A percentile compares a stretch with the other conserved stretches of the same genome.
These are phyloP conservation scores for Heliconius ismenius DNA, from an alignment of 2,888 invertebrate genomes.

Conservation along the genomic window DNA sequence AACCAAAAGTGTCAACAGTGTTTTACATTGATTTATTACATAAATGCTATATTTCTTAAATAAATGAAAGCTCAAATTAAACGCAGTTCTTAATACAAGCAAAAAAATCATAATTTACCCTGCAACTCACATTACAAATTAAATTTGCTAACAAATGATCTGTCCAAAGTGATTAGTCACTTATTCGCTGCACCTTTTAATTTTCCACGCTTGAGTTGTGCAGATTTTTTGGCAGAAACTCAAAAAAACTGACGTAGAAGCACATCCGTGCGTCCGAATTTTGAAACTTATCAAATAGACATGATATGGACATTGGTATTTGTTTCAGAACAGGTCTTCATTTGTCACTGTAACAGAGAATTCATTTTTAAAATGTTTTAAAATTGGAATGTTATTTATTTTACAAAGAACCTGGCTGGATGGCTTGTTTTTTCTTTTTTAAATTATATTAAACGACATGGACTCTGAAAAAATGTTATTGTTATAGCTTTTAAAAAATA, in stretches of 20 bases:
- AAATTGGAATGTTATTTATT: too few species aligned
- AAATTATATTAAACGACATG: not conserved
- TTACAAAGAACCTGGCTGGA: not conserved
- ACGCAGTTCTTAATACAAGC: not conserved
- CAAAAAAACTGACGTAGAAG: constrained; percentile 47
- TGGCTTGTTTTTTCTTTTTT: not conserved
- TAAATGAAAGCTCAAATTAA: not conserved
- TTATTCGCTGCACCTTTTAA: constrained; percentile 40
- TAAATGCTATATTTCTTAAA: not conserved
- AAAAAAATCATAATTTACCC: not conserved
- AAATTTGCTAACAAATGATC: constrained; percentile 38
- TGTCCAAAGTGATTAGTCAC: constrained; percentile 37
- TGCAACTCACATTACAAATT: constrained; percentile 3
- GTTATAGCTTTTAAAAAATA: not conserved
- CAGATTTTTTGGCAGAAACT: constrained; percentile 52
- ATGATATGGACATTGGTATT: constrained; percentile 22
- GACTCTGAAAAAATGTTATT: not conserved
- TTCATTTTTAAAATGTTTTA: not conserved
- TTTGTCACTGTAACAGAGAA: constrained; percentile 15
- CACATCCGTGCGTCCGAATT: constrained; percentile 45
- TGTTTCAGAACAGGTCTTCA: constrained; percentile 14
- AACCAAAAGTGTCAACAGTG: not conserved
- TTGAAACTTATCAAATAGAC: constrained; percentile 41
- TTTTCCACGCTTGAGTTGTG: constrained; percentile 42
- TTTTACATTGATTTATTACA: not conserved